Percentiles rank a stretch among this genome's conserved stretches.
Conservation (phyloP, 2,888 invertebrate genomes). For the Cylloceria caligata region DNA sequence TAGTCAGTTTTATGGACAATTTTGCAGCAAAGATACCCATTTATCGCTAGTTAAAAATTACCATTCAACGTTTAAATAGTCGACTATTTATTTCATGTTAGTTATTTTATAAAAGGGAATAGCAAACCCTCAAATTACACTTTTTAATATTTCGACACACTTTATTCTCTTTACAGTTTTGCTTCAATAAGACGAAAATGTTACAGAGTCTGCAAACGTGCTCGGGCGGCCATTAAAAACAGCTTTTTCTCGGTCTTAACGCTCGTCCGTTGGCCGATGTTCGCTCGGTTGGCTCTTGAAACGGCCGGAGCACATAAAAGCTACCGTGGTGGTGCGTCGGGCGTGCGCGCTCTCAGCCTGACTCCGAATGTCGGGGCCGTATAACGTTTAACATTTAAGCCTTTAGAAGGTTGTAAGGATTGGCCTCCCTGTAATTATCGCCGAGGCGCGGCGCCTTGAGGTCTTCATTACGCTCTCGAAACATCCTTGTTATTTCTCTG, state of each 20-base stretch:
- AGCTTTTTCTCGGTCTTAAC: slow-evolving; percentile 36
- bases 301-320: slow-evolving; percentile 79
- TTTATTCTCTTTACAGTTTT: neutral
- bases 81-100: neutral
- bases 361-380: slow-evolving; percentile 61
- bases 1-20: neutral
- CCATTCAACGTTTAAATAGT: no score
- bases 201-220: slow-evolving; percentile 17
- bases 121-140: neutral
- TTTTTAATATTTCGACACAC: neutral
- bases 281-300: slow-evolving; percentile 52
- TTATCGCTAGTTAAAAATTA: neutral
- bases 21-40: neutral
- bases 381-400: slow-evolving; percentile 84
- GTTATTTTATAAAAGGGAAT: neutral
- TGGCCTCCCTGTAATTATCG: slow-evolving; percentile 84
- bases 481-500: slow-evolving; percentile 84
- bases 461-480: slow-evolving; percentile 83
- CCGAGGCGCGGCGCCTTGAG: slow-evolving; percentile 85
- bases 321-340: slow-evolving; percentile 79
- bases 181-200: slow-evolving; percentile 8
- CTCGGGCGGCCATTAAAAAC: slow-evolving; percentile 55
- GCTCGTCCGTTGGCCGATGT: slow-evolving; percentile 10
- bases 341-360: slow-evolving; percentile 65
- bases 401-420: slow-evolving; percentile 84